Conservation (phyloP, 2,113 vertebrate genomes). For the Protobothrops flavoviridis region DNA sequence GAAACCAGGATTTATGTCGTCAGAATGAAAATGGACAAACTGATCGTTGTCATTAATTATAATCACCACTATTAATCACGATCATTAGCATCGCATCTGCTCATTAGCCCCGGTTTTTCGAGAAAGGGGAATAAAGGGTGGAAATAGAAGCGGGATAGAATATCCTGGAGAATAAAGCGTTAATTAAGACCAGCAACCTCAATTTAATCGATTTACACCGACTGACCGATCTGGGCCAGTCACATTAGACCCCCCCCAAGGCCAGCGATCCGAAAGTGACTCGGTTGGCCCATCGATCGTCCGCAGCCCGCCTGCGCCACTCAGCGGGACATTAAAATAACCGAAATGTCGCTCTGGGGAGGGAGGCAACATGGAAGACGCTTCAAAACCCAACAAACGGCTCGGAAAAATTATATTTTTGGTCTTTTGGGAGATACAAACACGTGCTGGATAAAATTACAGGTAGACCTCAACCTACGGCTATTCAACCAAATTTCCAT, state of each 20-base stretch:
- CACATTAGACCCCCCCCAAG: neutral
- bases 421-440: neutral
- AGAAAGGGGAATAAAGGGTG: neutral
- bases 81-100: neutral
- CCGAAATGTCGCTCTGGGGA: neutral
- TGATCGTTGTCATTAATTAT: neutral
- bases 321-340: neutral
- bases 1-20: neutral
- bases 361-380: neutral
- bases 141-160: neutral
- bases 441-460: neutral
- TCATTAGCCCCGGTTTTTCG: neutral
- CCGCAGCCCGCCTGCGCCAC: accelerated
- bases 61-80: neutral
- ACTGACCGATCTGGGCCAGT: neutral
- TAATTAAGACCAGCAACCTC: neutral
- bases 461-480: neutral
- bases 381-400: neutral
- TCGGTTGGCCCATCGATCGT: neutral
- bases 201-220: neutral
- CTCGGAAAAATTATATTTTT: neutral
- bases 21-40: neutral
- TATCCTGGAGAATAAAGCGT: neutral
- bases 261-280: neutral
- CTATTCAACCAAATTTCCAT: neutral